Conservation (phyloP, 2,797 vertebrate genomes). For the Galaxias olidus region DNA sequence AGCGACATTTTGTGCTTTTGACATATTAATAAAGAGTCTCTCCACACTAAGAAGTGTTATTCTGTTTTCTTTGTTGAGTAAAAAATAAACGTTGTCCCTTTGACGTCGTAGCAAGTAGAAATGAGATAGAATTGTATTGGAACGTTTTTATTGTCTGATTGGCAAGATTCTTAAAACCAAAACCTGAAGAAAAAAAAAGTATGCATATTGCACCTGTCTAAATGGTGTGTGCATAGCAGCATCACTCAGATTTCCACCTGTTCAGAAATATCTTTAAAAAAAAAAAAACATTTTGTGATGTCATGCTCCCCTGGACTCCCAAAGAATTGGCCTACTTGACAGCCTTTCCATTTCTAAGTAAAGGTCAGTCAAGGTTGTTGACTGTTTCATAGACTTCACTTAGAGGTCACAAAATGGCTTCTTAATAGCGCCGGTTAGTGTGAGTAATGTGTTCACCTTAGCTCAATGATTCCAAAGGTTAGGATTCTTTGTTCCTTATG, state of each 20-base stretch:
- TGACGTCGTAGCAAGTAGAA: too few relatives aligned
- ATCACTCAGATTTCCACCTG: too few relatives aligned
- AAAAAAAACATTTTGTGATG: too few relatives aligned
- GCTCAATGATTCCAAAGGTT: slow-evolving; percentile 60
- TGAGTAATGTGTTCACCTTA: not conserved
- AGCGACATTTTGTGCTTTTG: slow-evolving; percentile 68
- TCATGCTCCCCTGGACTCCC: not conserved
- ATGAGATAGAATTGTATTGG: too few relatives aligned
- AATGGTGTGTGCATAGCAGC: too few relatives aligned
- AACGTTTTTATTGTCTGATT: too few relatives aligned
- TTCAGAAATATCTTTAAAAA: too few relatives aligned
- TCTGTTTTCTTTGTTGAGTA: slow-evolving; percentile 4
- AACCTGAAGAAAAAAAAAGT: too few relatives aligned
- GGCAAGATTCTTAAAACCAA: too few relatives aligned
- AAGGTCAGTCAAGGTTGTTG: slow-evolving; percentile 42
- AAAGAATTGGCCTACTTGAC: not conserved
- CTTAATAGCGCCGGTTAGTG: not conserved
- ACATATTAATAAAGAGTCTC: slow-evolving; percentile 66
- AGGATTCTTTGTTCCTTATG: slow-evolving; percentile 48
- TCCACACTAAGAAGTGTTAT: slow-evolving; percentile 16
- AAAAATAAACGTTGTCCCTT: too few relatives aligned
- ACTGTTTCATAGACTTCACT: slow-evolving; percentile 12
- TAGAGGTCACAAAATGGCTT: slow-evolving; percentile 8
- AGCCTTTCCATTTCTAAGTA: not conserved
- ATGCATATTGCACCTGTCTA: too few relatives aligned